phyloP scores from a whole-genome alignment of 2,113 vertebrate species.

The Sorex araneus region DNA sequence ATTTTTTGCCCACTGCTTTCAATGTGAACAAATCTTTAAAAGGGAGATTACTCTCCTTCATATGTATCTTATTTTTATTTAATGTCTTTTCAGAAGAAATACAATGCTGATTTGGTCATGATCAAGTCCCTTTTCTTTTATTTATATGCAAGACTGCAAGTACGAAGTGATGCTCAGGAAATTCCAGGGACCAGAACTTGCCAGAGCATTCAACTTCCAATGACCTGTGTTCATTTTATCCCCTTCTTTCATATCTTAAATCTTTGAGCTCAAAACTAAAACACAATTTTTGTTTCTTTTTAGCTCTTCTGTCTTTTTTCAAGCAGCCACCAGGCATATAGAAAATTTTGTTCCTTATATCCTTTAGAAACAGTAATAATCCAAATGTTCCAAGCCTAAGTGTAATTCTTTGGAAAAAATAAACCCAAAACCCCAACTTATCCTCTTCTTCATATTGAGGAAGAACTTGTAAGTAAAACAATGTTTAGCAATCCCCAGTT shows the following conservation, averaged over 20 bases:
- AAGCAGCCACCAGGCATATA: not conserved
- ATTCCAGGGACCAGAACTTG: no score
- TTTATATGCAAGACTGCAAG: no score
- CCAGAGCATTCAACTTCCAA: not conserved
- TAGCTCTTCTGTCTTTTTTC: not conserved
- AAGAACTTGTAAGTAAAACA: constrained; percentile 25
- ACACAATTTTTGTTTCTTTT: not conserved
- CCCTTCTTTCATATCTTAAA: not conserved
- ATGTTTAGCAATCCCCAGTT: not conserved
- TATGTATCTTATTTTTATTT: no score
- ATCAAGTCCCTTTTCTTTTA: no score
- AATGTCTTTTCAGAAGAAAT: no score
- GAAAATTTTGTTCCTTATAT: not conserved
- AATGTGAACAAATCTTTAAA: no score
- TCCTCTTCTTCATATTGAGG: not conserved
- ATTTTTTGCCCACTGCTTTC: no score
- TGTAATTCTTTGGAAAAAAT: not conserved
- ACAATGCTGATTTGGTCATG: no score
- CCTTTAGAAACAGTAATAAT: not conserved
- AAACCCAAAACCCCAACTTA: not conserved
- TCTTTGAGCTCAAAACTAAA: not conserved
- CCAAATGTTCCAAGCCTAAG: not conserved
- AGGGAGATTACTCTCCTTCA: no score
- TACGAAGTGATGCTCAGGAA: no score
- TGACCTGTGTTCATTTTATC: not conserved